phyloP scores from a whole-genome alignment of 2,888 invertebrate genomes.

The Macaria notata region DNA sequence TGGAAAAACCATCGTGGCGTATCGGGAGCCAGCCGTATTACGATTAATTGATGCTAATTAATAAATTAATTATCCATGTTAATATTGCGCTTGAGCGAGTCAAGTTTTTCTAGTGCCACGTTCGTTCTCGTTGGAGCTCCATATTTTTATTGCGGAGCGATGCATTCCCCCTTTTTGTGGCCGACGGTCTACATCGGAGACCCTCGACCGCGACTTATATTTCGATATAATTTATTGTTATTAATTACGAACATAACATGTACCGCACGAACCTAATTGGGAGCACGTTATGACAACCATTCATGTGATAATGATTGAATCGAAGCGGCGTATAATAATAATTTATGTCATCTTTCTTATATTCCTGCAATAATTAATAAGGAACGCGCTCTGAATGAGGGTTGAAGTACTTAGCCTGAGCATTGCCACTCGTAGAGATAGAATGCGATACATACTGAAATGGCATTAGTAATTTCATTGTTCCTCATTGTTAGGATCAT shows the following conservation, averaged over 20 bases:
- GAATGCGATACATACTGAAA: conserved; percentile 38
- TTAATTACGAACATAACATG: conserved; percentile 50
- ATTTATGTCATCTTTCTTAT: conserved; percentile 64
- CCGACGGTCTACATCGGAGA: conserved; percentile 36
- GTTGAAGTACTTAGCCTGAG: conserved; percentile 43
- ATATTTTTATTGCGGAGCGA: conserved; percentile 57
- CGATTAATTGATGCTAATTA: conserved; percentile 78
- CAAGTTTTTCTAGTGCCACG: conserved; percentile 63
- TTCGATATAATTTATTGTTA: conserved; percentile 66
- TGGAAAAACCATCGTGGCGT: conserved; percentile 67
- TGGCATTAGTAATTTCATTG: not conserved
- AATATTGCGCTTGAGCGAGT: conserved; percentile 67
- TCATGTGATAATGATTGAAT: conserved; percentile 55
- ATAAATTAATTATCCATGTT: conserved; percentile 79
- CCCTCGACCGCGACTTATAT: conserved; percentile 46
- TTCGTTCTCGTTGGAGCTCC: conserved; percentile 56
- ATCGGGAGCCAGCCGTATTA: conserved; percentile 58
- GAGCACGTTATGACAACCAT: conserved; percentile 53
- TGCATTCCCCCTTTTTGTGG: conserved; percentile 61
- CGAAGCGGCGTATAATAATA: conserved; percentile 44
- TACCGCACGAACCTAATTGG: conserved; percentile 52
- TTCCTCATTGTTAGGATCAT: conserved; percentile 25
- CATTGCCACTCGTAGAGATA: conserved; percentile 31
- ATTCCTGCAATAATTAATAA: conserved; percentile 50
- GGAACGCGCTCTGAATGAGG: conserved; percentile 38